Evolutionary conservation across 2,113 vertebrate genomes (phyloP).

Genomic region (Bambusicola thoracicus): DNA sequence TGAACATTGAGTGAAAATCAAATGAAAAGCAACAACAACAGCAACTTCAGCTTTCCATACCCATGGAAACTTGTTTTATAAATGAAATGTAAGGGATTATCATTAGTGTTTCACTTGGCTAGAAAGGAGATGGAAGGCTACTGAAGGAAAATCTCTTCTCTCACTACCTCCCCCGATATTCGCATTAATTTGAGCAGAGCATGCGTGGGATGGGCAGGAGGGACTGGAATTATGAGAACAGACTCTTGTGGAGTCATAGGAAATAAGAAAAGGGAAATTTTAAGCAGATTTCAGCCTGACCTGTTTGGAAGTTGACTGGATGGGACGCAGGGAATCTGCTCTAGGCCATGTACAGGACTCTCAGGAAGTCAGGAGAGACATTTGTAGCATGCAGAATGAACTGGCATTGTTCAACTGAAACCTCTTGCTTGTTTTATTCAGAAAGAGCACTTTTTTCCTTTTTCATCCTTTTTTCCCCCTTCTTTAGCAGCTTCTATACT

Average conservation of each 20-base stretch:
- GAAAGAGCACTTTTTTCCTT: not conserved
- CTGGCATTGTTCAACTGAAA: not conserved
- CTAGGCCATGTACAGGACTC: rapidly evolving
- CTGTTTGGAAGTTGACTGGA: not conserved
- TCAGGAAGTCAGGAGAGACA: not conserved
- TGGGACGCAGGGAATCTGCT: not conserved
- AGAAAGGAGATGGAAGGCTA: not conserved
- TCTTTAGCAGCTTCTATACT: not conserved
- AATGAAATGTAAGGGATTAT: slow-evolving; percentile 37
- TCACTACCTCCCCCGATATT: not conserved
- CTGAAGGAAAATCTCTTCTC: slow-evolving; percentile 10
- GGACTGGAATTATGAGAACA: not conserved
- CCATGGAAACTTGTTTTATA: not conserved
- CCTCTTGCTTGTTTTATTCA: not conserved
- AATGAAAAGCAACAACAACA: slow-evolving; percentile 8
- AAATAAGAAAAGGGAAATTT: slow-evolving; percentile 41
- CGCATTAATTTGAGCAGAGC: not conserved
- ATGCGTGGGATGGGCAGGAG: not conserved
- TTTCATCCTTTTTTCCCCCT: not conserved
- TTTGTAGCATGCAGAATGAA: rapidly evolving
- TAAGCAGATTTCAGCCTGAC: not conserved
- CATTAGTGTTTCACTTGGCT: slow-evolving; percentile 45
- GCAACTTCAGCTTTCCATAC: slow-evolving; percentile 29
- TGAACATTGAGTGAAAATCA: slow-evolving; percentile 4
- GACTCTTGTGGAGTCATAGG: not conserved